These are phyloP conservation scores for Axinella damicornis DNA, from an alignment of 37 sponge, comb jelly and placozoan species.

Conservation along the genomic window DNA sequence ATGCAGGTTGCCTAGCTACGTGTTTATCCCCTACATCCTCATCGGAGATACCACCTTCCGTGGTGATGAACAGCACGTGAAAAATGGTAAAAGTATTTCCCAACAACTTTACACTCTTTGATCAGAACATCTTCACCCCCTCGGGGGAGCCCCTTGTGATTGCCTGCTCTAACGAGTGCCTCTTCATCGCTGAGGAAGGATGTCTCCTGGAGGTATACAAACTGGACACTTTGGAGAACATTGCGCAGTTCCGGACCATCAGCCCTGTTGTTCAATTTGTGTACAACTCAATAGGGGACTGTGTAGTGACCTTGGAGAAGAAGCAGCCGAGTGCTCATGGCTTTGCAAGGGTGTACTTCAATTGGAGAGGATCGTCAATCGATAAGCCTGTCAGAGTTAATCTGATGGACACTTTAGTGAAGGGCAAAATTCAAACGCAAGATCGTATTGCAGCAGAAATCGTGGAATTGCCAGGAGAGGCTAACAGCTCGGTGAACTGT, in stretches of 20 bases:
- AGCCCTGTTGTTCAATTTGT: constrained; percentile 45
- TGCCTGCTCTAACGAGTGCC: constrained; percentile 56
- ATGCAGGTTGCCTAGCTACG: no score
- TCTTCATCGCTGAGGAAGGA: constrained; percentile 62
- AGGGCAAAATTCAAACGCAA: neutral
- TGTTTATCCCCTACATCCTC: no score
- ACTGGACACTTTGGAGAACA: constrained; percentile 8
- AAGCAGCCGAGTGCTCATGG: constrained; percentile 18
- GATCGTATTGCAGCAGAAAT: constrained; percentile 42
- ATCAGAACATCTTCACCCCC: constrained; percentile 50
- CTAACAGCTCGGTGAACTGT: constrained; percentile 34
- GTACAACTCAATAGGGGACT: constrained; percentile 61
- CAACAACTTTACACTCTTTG: constrained; percentile 34
- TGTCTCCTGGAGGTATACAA: constrained; percentile 62
- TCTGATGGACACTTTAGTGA: neutral
- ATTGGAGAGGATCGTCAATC: constrained; percentile 49
- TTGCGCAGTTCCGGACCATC: constrained; percentile 57
- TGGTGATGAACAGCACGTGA: no score
- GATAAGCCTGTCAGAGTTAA: constrained; percentile 58
- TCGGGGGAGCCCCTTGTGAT: constrained; percentile 60
- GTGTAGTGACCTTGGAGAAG: constrained; percentile 58
- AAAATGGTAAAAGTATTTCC: constrained; percentile 73
- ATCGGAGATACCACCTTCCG: no score
- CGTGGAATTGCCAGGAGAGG: constrained; percentile 50
- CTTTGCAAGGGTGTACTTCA: constrained; percentile 66